These are phyloP conservation scores for Cepphus grylle DNA, from an alignment of 2,113 vertebrate genomes.

Conservation along the genomic window DNA sequence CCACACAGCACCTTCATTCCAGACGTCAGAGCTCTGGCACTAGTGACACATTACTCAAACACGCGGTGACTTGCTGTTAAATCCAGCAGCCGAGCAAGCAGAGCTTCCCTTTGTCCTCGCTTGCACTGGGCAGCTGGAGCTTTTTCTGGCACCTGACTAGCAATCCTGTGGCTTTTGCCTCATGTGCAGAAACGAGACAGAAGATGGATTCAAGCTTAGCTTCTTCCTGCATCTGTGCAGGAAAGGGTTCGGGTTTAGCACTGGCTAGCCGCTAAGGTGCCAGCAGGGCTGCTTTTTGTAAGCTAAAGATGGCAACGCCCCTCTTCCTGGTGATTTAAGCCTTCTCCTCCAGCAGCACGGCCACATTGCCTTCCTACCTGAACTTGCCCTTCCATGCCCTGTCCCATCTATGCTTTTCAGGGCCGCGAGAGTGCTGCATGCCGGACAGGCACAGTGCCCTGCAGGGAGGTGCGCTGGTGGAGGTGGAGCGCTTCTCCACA, in stretches of 20 bases:
- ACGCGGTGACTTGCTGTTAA: background rate
- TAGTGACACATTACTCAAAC: background rate
- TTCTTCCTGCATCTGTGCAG: background rate
- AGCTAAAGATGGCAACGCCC: background rate
- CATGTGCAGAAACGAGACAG: background rate
- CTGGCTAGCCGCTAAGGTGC: background rate
- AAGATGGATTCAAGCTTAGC: background rate
- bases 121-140: constrained; percentile 7
- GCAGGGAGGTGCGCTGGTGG: fast-evolving
- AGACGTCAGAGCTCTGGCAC: background rate
- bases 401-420: fast-evolving
- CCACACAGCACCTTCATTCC: background rate
- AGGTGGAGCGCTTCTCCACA: background rate
- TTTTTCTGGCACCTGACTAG: constrained; percentile 16
- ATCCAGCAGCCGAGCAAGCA: background rate
- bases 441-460: background rate
- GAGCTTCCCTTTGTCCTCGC: constrained; percentile 9
- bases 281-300: background rate
- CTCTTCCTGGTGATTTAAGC: background rate
- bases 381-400: background rate
- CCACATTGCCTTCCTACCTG: background rate
- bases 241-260: background rate
- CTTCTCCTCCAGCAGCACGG: background rate
- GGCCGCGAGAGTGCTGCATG: background rate
- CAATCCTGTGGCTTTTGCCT: constrained; percentile 1